Base-by-base conservation (phyloP, 2,888 invertebrate species). In the Diarsia rubi region DNA sequence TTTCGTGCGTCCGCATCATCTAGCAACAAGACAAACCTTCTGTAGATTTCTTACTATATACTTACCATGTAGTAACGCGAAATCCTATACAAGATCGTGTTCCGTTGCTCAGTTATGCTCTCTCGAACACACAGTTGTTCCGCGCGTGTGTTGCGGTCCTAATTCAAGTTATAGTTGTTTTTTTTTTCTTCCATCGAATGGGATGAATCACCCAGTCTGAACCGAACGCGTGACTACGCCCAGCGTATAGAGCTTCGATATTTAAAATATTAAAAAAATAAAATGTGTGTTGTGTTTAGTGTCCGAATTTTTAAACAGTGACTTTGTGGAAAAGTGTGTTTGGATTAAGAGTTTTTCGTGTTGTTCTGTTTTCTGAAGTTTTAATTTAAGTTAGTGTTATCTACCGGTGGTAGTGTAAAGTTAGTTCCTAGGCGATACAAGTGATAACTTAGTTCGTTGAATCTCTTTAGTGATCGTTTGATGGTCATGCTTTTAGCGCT, bases 171-270 rank as follows among this genome's bases (percentile, higher is more conserved):
- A 69, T 87, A 81, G 63, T 73, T 82, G 62, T 62, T 62, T 85
- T 88, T 90, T 90, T 90, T 92, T 92, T 92, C 83, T 79, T 90
- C 90, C 90, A 92, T 90, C 89, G 87, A 85, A 92, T 91, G 91
- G 92, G 94, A 95, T 95, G 95, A 95, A 93, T 95, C 95, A 95
- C 90, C 80, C 94, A 95, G 95, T 95, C 92, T 90, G 90, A 85
- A 86, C 87, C 87, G 89, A 90, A 91, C 92, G 92, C 90, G 91
- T 89, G 90, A 90, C 85, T 83, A 82, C 83, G 87, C 87, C 90
- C 88, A 89, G 72, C 79, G 79, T 80, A 81, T 66, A 67, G 69
- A 60, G 60, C 42, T 65, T 77, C 64, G 63, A 76, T 77, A 74
- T 83, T 59, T 67, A 67, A 69, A 81, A 75, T 73, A 44, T 79